These are phyloP conservation scores for Drosophila tani DNA, from an alignment of 1,140 invertebrate species.

Conservation along the genomic window DNA sequence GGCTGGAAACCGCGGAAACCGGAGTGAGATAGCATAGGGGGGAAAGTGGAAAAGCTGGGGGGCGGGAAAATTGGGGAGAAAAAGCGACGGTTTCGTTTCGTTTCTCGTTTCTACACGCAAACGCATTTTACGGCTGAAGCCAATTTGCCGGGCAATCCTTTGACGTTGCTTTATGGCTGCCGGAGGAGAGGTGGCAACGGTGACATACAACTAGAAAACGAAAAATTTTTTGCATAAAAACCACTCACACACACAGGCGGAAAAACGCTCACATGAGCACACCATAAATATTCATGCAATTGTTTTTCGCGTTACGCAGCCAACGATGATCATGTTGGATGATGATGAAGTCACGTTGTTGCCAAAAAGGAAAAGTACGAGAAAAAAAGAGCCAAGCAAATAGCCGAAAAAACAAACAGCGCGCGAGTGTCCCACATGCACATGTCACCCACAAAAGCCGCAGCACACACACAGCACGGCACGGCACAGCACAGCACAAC, in stretches of 20 bases:
- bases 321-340: constrained; percentile 36
- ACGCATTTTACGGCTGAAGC: constrained; percentile 72
- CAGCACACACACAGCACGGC: constrained; percentile 3
- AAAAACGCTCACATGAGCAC: constrained; percentile 35
- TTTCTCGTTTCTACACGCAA: constrained; percentile 60
- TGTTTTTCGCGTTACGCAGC: constrained; percentile 52
- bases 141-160: constrained; percentile 77
- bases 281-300: constrained; percentile 59
- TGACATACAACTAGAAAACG: constrained; percentile 6
- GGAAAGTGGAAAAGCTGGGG: not conserved
- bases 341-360: constrained; percentile 67
- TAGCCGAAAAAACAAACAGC: constrained; percentile 38
- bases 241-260: not conserved
- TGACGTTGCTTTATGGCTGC: constrained; percentile 50
- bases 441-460: constrained; percentile 53
- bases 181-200: not conserved
- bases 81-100: constrained; percentile 9
- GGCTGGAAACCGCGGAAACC: constrained; percentile 37
- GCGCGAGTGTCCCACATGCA: constrained; percentile 58
- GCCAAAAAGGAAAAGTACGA: constrained; percentile 46
- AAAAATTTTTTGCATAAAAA: constrained; percentile 44
- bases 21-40: constrained; percentile 24
- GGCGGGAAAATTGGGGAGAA: not conserved
- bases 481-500: not conserved
- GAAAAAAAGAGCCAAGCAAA: constrained; percentile 19